Percentiles rank a stretch among this genome's conserved stretches.
phyloP scores from a whole-genome alignment of 2,888 invertebrate genomes.

The Philaethria dido region DNA sequence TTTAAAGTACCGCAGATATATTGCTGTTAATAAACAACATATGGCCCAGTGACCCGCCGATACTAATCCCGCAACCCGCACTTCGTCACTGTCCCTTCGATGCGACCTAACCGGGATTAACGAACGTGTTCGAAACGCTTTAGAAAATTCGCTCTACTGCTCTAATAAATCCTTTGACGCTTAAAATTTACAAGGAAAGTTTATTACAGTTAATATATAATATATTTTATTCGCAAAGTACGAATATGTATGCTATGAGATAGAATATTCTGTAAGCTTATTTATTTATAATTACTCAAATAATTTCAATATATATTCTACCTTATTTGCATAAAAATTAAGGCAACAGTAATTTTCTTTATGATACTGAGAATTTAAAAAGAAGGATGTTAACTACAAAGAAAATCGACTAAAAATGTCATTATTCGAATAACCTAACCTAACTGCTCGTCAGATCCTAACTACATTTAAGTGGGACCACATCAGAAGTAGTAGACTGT shows the following conservation, averaged over 20 bases:
- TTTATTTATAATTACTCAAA: too few species aligned
- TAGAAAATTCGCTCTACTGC: slow-evolving; percentile 43
- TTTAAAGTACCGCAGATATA: slow-evolving; percentile 36
- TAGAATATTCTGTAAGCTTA: too few species aligned
- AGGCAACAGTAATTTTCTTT: too few species aligned
- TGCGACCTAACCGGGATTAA: slow-evolving; percentile 70
- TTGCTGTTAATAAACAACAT: slow-evolving; percentile 49
- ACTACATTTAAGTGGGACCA: too few species aligned
- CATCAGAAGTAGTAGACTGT: too few species aligned
- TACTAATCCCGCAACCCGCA: slow-evolving; percentile 51
- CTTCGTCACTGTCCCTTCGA: slow-evolving; percentile 72
- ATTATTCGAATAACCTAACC: too few species aligned
- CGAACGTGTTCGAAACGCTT: slow-evolving; percentile 66
- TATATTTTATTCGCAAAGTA: not conserved
- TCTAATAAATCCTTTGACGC: slow-evolving; percentile 33
- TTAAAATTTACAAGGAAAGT: slow-evolving; percentile 22
- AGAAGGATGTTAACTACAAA: too few species aligned
- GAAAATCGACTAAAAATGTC: too few species aligned
- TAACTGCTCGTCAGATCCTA: too few species aligned
- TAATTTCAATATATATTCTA: too few species aligned
- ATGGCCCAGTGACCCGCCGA: slow-evolving; percentile 47
- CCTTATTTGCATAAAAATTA: too few species aligned
- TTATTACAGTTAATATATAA: slow-evolving; percentile 6
- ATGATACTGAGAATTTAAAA: too few species aligned
- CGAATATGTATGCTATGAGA: not conserved